Evolutionary conservation across 1,140 invertebrate genomes (phyloP), one percentile per base, ranked within the genome.

Genomic region (Notospermus geniculatus): DNA sequence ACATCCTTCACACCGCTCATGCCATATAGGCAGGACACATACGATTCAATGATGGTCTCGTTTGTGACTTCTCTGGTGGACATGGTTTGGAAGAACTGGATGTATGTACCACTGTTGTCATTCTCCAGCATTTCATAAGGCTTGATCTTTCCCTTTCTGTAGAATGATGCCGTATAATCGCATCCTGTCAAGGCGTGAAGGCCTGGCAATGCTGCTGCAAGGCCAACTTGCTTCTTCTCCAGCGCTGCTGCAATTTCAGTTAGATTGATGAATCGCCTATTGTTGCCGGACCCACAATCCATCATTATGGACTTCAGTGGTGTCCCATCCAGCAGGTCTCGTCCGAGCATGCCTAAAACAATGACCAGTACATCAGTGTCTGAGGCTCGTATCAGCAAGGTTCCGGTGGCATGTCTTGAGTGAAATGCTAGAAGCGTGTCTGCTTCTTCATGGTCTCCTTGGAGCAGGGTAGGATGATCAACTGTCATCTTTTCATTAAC

Each of bases 351-450:
- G 2, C 54, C 54, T 7, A 55, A 27, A 7, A 55, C 7, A 5
- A 55, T 55, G 4, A 55, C 54, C 4, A 55, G 5, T 7, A 55
- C 29, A 55, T 55, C 54, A 32, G 54, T 55, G 27, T 55, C 54
- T 13, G 54, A 55, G n/a, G 54, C 23, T 32, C 54, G 23, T 7
- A 57, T 32, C 5, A 57, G 25, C 2, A 43, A 7, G 39, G 7
- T 57, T 5, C 56, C 56, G 39, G 13, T 41, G 15, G 22, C n/a
- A 4, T 11, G 13, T 2, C 7, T 30, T 11, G 36, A 2, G 22
- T 57, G 56, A 30, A 57, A 57, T n/a, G 39, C 56, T 19, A 57
- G 4, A 30, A 57, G 56, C 2, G 56, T 57, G 22, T 43, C 56
- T n/a, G 56, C 56, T 41, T 57, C 56, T 41, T 57, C 56, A 28